phyloP scores from a whole-genome alignment of 2,888 invertebrate species.

The Drosophila maculinotata region DNA sequence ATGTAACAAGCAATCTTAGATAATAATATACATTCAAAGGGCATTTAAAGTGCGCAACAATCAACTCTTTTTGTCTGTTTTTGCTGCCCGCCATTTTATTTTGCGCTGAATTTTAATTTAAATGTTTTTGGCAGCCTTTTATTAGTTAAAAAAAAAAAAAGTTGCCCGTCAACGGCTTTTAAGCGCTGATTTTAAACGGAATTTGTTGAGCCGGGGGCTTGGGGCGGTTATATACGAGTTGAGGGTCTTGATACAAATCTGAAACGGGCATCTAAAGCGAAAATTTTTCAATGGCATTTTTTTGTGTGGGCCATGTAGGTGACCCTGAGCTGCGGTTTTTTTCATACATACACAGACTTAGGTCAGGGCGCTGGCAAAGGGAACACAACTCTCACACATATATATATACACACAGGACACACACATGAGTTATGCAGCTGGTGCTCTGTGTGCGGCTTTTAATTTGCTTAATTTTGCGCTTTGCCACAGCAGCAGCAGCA shows the following conservation, averaged over 20 bases:
- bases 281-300: constrained; percentile 72
- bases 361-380: constrained; percentile 25
- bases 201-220: constrained; percentile 9
- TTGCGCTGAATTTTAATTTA: constrained; percentile 73
- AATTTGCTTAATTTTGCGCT: constrained; percentile 81
- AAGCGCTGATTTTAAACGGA: constrained; percentile 67
- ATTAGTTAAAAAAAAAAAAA: constrained; percentile 40
- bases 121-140: constrained; percentile 76
- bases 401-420: constrained; percentile 13
- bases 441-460: constrained; percentile 71
- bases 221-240: constrained; percentile 25
- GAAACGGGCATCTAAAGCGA: constrained; percentile 68
- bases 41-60: constrained; percentile 23
- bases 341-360: constrained; percentile 14
- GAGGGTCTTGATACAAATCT: constrained; percentile 71
- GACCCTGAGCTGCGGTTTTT: constrained; percentile 66
- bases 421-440: constrained; percentile 73
- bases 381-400: constrained; percentile 2
- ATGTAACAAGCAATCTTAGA: too few relatives aligned
- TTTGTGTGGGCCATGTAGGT: constrained; percentile 57
- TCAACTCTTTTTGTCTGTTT: constrained; percentile 21
- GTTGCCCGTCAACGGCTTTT: constrained; percentile 68
- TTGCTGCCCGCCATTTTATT: constrained; percentile 38
- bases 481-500: constrained; percentile 58
- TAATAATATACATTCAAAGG: too few relatives aligned